These are phyloP conservation scores for Pedetes capensis DNA, from an alignment of 2,113 vertebrate genomes.

Conservation along the genomic window DNA sequence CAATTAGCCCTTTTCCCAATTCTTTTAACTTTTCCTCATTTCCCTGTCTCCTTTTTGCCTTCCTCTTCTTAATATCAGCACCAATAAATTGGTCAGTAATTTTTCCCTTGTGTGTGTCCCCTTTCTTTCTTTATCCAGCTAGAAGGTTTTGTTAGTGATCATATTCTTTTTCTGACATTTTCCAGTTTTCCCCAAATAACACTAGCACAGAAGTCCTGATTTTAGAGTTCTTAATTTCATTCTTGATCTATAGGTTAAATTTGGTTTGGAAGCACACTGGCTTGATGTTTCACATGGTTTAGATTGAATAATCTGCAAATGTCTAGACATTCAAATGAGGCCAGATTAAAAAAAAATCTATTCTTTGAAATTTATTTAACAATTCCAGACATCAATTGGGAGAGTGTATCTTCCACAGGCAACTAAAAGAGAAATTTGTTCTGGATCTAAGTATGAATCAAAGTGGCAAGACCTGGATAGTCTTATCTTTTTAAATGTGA, in stretches of 20 bases:
- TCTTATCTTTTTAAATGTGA: conserved; percentile 30
- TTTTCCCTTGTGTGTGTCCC: background rate
- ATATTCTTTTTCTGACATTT: background rate
- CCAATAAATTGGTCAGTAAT: background rate
- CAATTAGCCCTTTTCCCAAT: conserved; percentile 13
- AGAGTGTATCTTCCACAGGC: conserved; percentile 22
- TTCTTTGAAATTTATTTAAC: conserved; percentile 69
- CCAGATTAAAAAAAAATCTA: conserved; percentile 56
- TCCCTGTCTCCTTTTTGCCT: fast-evolving
- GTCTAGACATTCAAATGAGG: conserved; percentile 75
- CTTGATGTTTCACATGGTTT: conserved; percentile 50
- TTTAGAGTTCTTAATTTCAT: conserved; percentile 13
- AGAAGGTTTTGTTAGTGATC: background rate
- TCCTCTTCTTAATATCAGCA: background rate
- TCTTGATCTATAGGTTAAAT: conserved; percentile 51
- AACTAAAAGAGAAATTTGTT: conserved; percentile 29
- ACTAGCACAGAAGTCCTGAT: background rate
- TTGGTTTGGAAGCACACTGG: conserved; percentile 38
- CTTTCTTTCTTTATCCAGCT: background rate
- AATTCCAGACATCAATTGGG: conserved; percentile 58
- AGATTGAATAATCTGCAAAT: conserved; percentile 59
- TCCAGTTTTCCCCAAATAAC: background rate
- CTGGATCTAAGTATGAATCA: conserved; percentile 56
- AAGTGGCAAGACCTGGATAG: conserved; percentile 26
- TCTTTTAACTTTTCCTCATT: background rate